Evolutionary conservation across 1,140 invertebrate genomes (phyloP).

Genomic region (Drosophila lini): DNA sequence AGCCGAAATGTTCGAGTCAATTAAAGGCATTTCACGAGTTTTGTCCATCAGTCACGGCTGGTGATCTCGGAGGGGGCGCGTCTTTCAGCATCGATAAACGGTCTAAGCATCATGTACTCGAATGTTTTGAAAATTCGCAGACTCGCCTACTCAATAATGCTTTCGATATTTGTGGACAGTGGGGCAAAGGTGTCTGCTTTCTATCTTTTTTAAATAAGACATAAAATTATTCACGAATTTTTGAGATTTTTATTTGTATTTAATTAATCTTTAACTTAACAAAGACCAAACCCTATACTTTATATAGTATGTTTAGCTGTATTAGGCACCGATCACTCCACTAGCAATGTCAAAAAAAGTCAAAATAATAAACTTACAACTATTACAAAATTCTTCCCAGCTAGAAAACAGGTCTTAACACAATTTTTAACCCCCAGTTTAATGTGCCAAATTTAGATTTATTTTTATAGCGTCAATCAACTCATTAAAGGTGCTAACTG

Average conservation of each 20-base stretch:
- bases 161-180: conserved; percentile 32
- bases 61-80: conserved; percentile 43
- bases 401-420: not conserved
- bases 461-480: conserved; percentile 30
- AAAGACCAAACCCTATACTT: too few species aligned
- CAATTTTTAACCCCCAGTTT: not conserved
- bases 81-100: conserved; percentile 60
- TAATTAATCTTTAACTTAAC: too few species aligned
- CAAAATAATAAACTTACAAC: not conserved
- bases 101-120: conserved; percentile 16
- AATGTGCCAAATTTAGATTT: conserved; percentile 5
- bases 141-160: conserved; percentile 33
- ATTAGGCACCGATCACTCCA: not conserved
- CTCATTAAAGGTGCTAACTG: conserved; percentile 59
- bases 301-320: too few species aligned
- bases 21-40: conserved; percentile 50
- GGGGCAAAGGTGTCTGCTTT: conserved; percentile 5
- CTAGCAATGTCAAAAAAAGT: not conserved
- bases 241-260: too few species aligned
- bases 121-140: conserved; percentile 49
- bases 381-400: not conserved
- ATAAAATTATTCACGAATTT: not conserved
- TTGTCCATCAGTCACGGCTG: conserved; percentile 33
- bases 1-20: conserved; percentile 63
- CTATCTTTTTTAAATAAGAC: too few species aligned